A percentile compares a stretch with the other conserved stretches of the same genome.
Evolutionary conservation across 2,797 vertebrate genomes (phyloP).

Genomic region (Knipowitschia caucasica): DNA sequence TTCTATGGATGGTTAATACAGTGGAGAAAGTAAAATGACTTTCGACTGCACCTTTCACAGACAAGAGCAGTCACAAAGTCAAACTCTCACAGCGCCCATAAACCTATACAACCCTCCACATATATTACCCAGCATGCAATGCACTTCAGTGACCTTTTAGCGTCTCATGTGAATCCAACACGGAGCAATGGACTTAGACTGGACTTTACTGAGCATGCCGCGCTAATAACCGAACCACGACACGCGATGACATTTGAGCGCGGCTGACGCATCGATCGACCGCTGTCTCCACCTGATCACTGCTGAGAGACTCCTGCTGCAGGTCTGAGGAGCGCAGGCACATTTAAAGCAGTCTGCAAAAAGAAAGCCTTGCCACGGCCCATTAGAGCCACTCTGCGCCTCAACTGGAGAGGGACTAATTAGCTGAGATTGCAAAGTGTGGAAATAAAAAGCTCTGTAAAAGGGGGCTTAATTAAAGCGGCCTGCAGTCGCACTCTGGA

Average conservation of each 20-base stretch:
- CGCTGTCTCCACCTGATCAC: background rate
- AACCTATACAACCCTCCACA: background rate
- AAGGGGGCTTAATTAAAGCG: slow-evolving; percentile 4
- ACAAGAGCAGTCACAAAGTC: too few relatives aligned
- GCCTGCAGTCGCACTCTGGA: background rate
- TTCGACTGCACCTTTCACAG: too few relatives aligned
- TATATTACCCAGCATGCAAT: too few relatives aligned
- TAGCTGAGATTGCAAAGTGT: background rate
- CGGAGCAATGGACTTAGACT: background rate
- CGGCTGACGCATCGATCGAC: slow-evolving; percentile 1
- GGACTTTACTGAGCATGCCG: background rate
- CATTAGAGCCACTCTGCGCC: slow-evolving; percentile 4
- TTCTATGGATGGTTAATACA: too few relatives aligned
- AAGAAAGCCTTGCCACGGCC: background rate
- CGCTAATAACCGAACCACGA: background rate
- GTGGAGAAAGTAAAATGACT: too few relatives aligned
- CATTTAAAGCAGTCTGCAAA: background rate
- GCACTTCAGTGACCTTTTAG: background rate
- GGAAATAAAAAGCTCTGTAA: slow-evolving; percentile 7
- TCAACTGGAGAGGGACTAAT: slow-evolving; percentile 3
- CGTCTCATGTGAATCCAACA: background rate
- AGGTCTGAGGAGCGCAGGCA: background rate
- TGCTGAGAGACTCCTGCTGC: background rate
- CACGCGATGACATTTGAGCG: slow-evolving; percentile 9
- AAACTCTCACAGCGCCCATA: background rate